A percentile compares a stretch with the other conserved stretches of the same genome.
Conservation (phyloP, 2,797 vertebrate species). For the Xiphorhynchus erythropygius region DNA sequence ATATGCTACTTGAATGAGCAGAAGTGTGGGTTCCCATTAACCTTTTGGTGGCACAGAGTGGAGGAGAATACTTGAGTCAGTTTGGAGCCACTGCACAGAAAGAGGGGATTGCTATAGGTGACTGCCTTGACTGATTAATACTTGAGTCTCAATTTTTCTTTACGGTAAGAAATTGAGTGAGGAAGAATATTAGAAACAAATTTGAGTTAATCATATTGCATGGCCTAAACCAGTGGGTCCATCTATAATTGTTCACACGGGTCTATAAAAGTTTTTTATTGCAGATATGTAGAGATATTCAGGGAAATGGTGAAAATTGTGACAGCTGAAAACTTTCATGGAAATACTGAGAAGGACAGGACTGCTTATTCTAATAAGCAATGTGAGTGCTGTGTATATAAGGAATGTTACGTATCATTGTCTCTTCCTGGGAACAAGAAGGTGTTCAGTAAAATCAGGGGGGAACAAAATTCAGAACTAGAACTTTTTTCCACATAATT, state of each 20-base stretch:
- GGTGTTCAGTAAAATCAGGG: background rate
- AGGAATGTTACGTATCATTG: background rate
- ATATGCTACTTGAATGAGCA: background rate
- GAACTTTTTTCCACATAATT: background rate
- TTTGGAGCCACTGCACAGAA: background rate
- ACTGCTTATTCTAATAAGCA: background rate
- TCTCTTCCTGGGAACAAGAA: background rate
- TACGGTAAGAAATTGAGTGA: background rate
- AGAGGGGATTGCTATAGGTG: background rate
- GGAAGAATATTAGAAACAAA: background rate
- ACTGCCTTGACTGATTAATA: background rate
- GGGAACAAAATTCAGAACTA: background rate
- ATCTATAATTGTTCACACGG: background rate
- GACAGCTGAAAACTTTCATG: background rate
- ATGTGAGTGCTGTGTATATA: accelerated
- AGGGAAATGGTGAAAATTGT: background rate
- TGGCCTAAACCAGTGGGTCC: background rate
- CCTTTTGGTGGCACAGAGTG: background rate
- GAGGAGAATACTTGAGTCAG: background rate
- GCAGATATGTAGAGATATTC: background rate
- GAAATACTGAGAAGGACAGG: background rate
- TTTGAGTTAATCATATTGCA: background rate
- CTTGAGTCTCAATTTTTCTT: background rate
- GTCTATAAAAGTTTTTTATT: background rate
- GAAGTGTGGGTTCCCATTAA: background rate